Evolutionary conservation across 2,888 invertebrate species (phyloP).

Genomic region (Coelinius sp.): DNA sequence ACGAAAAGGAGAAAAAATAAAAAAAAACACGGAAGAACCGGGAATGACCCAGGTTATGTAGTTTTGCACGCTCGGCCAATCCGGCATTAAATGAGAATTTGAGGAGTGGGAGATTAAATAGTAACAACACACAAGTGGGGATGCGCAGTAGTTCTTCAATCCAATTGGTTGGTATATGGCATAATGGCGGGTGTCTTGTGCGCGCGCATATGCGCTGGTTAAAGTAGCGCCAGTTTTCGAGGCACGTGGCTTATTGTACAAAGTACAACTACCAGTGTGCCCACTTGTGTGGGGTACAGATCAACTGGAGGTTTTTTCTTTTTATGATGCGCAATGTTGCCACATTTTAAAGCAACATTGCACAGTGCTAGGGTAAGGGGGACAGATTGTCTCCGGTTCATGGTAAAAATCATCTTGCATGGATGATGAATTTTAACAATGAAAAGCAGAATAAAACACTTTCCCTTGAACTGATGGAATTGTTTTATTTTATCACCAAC

Average conservation of each 20-base stretch:
- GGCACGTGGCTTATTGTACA: slow-evolving; percentile 35
- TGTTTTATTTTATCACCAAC: not conserved
- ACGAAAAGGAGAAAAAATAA: slow-evolving; percentile 29
- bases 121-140: slow-evolving; percentile 46
- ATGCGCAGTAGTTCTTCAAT: slow-evolving; percentile 37
- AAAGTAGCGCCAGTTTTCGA: slow-evolving; percentile 46
- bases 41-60: slow-evolving; percentile 38
- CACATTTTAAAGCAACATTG: slow-evolving; percentile 41
- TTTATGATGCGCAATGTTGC: slow-evolving; percentile 42
- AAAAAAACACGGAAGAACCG: slow-evolving; percentile 29
- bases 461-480: slow-evolving; percentile 2
- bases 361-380: not conserved
- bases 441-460: not conserved
- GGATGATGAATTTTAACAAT: not conserved
- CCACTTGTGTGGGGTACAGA: not conserved
- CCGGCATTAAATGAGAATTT: not conserved
- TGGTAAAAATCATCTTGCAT: slow-evolving; percentile 2
- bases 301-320: not conserved
- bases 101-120: slow-evolving; percentile 30
- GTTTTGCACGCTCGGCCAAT: slow-evolving; percentile 33
- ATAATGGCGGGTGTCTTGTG: slow-evolving; percentile 47
- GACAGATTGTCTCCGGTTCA: not conserved
- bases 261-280: not conserved
- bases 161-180: slow-evolving; percentile 45
- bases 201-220: slow-evolving; percentile 52